phyloP scores from a whole-genome alignment of 2,888 invertebrate species.

The Cheilosia vernalis region DNA sequence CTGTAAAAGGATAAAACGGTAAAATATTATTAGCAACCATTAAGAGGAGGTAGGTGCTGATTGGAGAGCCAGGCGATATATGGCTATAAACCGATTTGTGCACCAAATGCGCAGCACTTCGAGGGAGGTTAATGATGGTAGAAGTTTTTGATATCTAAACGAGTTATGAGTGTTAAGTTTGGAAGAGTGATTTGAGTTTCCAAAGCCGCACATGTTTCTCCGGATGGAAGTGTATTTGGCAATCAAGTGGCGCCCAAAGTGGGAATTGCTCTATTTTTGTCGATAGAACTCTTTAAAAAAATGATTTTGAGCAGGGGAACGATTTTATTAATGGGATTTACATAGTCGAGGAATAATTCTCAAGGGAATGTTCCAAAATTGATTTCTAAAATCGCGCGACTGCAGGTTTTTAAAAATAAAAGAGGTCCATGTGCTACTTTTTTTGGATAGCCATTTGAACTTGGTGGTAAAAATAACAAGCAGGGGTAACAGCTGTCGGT shows the following conservation, averaged over 20 bases:
- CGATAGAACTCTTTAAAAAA: no score
- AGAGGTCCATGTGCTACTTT: no score
- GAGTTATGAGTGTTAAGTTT: constrained; percentile 33
- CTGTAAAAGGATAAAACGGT: constrained; percentile 34
- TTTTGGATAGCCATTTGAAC: no score
- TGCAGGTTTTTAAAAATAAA: no score
- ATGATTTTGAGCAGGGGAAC: no score
- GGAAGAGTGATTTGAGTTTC: background rate
- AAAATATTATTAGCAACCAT: constrained; percentile 48
- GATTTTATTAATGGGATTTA: no score
- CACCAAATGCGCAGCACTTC: background rate
- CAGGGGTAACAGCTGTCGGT: no score
- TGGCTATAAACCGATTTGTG: constrained; percentile 16
- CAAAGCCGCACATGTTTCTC: background rate
- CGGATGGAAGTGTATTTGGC: background rate
- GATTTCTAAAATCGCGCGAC: no score
- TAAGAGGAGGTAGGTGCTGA: constrained; percentile 24
- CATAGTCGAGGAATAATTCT: no score
- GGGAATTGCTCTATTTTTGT: background rate
- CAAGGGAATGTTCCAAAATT: no score
- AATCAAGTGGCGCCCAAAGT: background rate
- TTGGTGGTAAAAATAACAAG: no score
- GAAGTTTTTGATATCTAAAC: constrained; percentile 30
- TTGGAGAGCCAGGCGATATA: constrained; percentile 5
- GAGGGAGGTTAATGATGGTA: constrained; percentile 1